Evolutionary conservation across 1,140 invertebrate species (phyloP).

Genomic region (Pachypeltis micranthus): DNA sequence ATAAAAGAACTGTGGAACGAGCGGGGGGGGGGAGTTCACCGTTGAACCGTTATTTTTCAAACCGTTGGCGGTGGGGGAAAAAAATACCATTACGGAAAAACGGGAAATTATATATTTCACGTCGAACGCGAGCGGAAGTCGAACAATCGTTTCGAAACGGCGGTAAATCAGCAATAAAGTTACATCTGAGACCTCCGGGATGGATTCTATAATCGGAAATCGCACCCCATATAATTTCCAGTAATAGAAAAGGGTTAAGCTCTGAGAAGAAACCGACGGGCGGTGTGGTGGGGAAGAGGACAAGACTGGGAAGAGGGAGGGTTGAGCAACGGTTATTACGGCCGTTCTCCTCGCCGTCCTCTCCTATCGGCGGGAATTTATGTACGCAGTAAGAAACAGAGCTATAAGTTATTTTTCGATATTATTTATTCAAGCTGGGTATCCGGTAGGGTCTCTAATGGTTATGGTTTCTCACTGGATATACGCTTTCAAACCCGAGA

Average conservation of each 20-base stretch:
- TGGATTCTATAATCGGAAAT: conserved; percentile 6
- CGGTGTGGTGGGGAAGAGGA: neutral
- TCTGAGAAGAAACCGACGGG: neutral
- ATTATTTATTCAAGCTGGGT: conserved; percentile 4
- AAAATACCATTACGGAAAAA: no score
- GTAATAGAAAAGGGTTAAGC: conserved; percentile 2
- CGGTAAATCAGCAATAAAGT: no score
- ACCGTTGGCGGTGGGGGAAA: no score
- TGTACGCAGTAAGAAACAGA: neutral
- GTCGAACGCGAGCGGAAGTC: no score
- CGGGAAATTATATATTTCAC: no score
- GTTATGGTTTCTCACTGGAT: conserved; percentile 8
- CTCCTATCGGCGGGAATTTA: neutral
- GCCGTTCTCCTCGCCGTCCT: neutral
- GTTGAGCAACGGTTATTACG: neutral
- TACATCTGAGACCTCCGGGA: no score
- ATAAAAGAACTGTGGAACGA: no score
- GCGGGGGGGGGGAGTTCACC: no score
- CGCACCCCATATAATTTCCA: neutral
- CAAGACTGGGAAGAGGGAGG: neutral
- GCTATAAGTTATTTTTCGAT: conserved; percentile 6
- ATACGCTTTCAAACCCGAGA: neutral
- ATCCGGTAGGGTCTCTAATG: conserved; percentile 3
- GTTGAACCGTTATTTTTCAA: no score
- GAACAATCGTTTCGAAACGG: no score